Conservation (phyloP, 2,888 invertebrate genomes). For the Dione juno region DNA sequence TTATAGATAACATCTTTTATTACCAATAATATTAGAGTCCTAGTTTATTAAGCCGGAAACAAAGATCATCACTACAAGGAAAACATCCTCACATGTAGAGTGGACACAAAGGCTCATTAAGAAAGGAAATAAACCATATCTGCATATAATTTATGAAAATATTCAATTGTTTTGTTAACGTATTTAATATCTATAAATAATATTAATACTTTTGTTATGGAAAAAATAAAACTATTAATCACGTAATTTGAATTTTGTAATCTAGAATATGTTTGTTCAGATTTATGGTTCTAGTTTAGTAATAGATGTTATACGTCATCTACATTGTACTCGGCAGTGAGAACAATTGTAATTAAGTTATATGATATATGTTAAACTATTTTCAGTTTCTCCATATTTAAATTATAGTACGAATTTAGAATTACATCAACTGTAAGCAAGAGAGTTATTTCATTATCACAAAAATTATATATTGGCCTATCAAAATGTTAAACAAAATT, state of each 20-base stretch:
- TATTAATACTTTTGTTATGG: neutral
- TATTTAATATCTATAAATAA: neutral
- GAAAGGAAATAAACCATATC: slow-evolving; percentile 12
- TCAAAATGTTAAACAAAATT: too few species aligned
- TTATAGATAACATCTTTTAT: neutral
- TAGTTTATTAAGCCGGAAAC: slow-evolving; percentile 17
- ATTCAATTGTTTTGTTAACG: slow-evolving; percentile 11
- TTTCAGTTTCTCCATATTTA: too few species aligned
- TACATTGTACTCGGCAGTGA: too few species aligned
- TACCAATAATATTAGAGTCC: neutral
- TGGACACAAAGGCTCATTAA: slow-evolving; percentile 24
- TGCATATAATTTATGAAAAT: slow-evolving; percentile 6
- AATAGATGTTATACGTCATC: too few species aligned
- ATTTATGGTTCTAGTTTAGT: too few species aligned
- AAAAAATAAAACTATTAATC: neutral
- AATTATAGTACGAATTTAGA: too few species aligned
- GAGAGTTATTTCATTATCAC: too few species aligned
- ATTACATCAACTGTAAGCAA: too few species aligned
- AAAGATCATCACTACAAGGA: neutral
- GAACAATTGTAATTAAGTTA: too few species aligned
- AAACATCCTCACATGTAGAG: slow-evolving; percentile 20
- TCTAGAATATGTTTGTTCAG: too few species aligned
- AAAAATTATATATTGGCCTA: too few species aligned
- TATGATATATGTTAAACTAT: too few species aligned
- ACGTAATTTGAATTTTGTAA: neutral